Evolutionary conservation across 1,140 invertebrate species (phyloP).

Genomic region (Drosophila sulfurigaster): DNA sequence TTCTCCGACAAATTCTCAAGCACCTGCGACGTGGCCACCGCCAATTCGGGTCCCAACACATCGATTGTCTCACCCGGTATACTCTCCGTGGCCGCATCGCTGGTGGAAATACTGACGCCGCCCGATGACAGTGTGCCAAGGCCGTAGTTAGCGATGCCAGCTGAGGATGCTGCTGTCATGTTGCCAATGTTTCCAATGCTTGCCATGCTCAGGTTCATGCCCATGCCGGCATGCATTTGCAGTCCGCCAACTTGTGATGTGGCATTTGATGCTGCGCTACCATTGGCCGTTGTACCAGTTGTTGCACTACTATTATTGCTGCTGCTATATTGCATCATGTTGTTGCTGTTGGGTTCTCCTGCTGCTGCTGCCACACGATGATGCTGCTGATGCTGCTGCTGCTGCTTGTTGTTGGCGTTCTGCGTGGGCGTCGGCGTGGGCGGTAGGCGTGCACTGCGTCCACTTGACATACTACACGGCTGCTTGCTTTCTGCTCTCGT

Average conservation of each 20-base stretch:
- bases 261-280: slow-evolving; percentile 26
- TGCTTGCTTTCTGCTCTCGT: slow-evolving; percentile 29
- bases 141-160: slow-evolving; percentile 8
- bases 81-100: slow-evolving; percentile 68
- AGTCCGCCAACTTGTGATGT: slow-evolving; percentile 20
- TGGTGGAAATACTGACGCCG: slow-evolving; percentile 55
- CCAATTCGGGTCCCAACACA: slow-evolving; percentile 78
- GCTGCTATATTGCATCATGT: slow-evolving; percentile 70
- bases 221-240: slow-evolving; percentile 6
- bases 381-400: slow-evolving; percentile 17
- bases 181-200: slow-evolving; percentile 41
- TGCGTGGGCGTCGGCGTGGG: slow-evolving; percentile 84
- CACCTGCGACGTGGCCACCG: slow-evolving; percentile 80
- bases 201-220: slow-evolving; percentile 45
- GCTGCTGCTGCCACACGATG: slow-evolving; percentile 30
- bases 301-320: slow-evolving; percentile 40
- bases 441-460: slow-evolving; percentile 83
- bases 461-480: slow-evolving; percentile 83
- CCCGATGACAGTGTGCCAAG: slow-evolving; percentile 30
- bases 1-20: slow-evolving; percentile 84
- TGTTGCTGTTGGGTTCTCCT: slow-evolving; percentile 80
- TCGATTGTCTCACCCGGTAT: slow-evolving; percentile 79
- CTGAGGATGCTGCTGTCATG: neutral
- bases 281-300: slow-evolving; percentile 44
- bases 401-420: slow-evolving; percentile 67